These are phyloP conservation scores for Polyodon spathula DNA, from an alignment of 2,113 vertebrate species.

Conservation along the genomic window DNA sequence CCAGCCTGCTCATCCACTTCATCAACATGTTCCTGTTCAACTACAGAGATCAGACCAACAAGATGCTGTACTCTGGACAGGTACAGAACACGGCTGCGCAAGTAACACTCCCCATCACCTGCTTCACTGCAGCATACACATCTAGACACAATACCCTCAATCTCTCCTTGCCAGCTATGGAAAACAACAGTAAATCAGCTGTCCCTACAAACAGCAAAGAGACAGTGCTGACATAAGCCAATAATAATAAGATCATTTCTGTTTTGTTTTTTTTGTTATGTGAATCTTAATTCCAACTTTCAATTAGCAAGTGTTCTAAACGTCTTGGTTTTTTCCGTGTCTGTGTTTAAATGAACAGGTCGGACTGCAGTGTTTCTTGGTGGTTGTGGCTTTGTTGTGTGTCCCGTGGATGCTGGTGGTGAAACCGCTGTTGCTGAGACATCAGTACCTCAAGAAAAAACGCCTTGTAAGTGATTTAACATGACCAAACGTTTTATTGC, in stretches of 20 bases:
- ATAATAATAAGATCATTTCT: too few species aligned
- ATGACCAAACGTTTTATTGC: neutral
- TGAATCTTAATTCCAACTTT: too few species aligned
- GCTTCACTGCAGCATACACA: too few species aligned
- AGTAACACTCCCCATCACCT: too few species aligned
- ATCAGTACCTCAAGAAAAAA: conserved; percentile 73
- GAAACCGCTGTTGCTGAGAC: conserved; percentile 81
- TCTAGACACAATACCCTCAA: too few species aligned
- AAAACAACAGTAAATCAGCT: too few species aligned
- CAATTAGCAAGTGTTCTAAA: too few species aligned
- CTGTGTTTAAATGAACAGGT: conserved; percentile 40
- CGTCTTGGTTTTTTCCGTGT: too few species aligned
- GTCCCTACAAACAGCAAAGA: too few species aligned
- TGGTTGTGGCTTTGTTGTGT: conserved; percentile 77
- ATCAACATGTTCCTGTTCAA: conserved; percentile 99
- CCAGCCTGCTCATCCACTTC: conserved; percentile 91
- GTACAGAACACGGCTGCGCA: conserved; percentile 37
- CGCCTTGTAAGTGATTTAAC: conserved; percentile 71
- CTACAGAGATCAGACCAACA: conserved; percentile 66
- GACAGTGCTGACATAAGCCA: too few species aligned
- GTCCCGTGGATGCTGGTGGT: conserved; percentile 89
- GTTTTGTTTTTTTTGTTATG: too few species aligned
- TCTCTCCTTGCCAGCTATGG: too few species aligned
- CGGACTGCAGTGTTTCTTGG: conserved; percentile 76
- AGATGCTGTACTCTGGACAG: conserved; percentile 87